Evolutionary conservation across 2,113 vertebrate species (phyloP).

Genomic region (Manacus vitellinus): DNA sequence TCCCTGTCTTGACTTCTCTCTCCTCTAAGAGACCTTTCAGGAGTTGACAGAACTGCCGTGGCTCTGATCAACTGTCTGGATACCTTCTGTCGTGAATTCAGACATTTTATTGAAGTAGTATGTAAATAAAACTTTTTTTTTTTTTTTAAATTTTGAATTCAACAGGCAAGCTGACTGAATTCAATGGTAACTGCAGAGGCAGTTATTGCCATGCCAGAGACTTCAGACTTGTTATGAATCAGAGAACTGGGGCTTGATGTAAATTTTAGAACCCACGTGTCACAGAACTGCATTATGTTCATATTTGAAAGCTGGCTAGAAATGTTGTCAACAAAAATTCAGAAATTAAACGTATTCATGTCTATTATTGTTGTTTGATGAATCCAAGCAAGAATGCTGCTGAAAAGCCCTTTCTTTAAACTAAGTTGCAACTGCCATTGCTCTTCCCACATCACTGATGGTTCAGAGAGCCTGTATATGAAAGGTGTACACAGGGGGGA

Average conservation of each 20-base stretch:
- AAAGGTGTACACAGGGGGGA: background rate
- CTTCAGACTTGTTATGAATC: background rate
- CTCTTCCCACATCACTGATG: background rate
- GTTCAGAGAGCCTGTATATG: background rate
- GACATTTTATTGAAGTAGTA: background rate
- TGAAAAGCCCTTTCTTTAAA: background rate
- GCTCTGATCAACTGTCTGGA: background rate
- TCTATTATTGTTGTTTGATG: background rate
- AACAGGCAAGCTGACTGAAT: background rate
- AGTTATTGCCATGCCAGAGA: background rate
- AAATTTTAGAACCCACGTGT: background rate
- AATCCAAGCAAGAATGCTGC: background rate
- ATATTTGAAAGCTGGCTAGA: background rate
- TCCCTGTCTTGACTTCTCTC: background rate
- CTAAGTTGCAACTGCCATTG: background rate
- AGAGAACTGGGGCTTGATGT: background rate
- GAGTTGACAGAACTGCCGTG: background rate
- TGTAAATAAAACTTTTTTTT: background rate
- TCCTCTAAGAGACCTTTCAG: background rate
- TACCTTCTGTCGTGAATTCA: background rate
- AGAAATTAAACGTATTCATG: background rate
- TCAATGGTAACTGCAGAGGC: background rate
- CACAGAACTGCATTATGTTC: background rate
- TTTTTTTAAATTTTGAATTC: background rate
- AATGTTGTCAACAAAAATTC: background rate